phyloP scores from a whole-genome alignment of 2,797 vertebrate genomes.

The Falco columbarius region DNA sequence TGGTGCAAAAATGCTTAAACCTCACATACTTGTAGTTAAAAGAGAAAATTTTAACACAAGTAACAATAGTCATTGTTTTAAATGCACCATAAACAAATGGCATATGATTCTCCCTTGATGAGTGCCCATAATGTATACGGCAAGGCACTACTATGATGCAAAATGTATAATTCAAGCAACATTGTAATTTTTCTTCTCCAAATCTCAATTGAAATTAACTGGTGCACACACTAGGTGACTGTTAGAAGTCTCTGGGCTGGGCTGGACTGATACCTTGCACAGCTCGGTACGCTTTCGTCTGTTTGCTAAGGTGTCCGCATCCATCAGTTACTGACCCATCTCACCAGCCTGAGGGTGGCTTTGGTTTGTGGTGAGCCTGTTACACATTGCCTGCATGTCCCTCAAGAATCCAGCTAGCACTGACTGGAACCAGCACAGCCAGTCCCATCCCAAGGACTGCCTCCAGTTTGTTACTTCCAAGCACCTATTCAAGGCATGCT shows the following conservation, averaged over 20 bases:
- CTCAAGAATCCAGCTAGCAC: neutral
- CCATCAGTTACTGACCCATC: neutral
- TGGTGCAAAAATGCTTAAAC: neutral
- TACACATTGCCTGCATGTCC: neutral
- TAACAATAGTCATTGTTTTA: neutral
- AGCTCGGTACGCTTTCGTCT: neutral
- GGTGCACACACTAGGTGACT: no score
- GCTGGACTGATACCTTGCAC: neutral
- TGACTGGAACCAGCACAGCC: neutral
- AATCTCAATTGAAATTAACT: neutral
- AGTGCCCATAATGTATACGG: neutral
- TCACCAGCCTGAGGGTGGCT: neutral
- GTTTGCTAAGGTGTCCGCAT: neutral
- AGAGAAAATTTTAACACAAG: neutral
- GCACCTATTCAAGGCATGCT: neutral
- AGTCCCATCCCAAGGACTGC: neutral
- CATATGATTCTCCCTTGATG: neutral
- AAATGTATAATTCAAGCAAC: neutral
- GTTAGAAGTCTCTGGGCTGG: neutral
- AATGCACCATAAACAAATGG: neutral
- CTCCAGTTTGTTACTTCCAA: neutral
- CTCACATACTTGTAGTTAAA: neutral
- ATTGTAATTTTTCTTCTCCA: neutral
- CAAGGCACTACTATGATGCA: neutral
- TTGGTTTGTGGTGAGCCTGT: neutral